A percentile compares a stretch with the other conserved stretches of the same genome.
phyloP scores from a whole-genome alignment of 64 coral and sea anemone genomes.

The Stichodactyla helianthus region DNA sequence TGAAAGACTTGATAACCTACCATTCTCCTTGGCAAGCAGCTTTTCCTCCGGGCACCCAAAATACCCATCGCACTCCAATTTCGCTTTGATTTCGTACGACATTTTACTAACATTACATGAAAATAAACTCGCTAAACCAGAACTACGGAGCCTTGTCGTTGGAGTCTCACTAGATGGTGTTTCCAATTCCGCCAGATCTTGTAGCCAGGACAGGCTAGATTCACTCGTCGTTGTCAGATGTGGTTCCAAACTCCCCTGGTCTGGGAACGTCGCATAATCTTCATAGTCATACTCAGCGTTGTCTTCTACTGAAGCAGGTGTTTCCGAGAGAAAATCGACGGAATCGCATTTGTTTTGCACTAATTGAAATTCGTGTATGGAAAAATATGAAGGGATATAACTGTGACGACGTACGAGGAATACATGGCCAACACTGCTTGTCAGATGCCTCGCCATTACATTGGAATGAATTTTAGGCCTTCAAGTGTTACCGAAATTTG shows the following conservation, averaged over 20 bases:
- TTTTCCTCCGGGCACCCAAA: constrained; percentile 31
- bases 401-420: constrained; percentile 11
- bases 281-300: not conserved
- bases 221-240: not conserved
- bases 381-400: constrained; percentile 17
- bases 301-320: constrained; percentile 14
- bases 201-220: not conserved
- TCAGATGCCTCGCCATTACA: not conserved
- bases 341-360: not conserved
- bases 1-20: not conserved
- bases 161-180: not conserved
- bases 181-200: not conserved
- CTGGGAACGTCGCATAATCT: not conserved
- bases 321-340: not conserved
- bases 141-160: constrained; percentile 17
- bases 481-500: not conserved
- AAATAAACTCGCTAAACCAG: not conserved
- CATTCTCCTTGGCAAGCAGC: not conserved
- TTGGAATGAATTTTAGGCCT: not conserved
- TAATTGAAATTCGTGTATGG: constrained; percentile 24
- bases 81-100: constrained; percentile 10
- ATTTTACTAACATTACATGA: constrained; percentile 36
- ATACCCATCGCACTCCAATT: constrained; percentile 22
- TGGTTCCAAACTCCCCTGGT: not conserved
- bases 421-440: not conserved